Evolutionary conservation across 2,113 vertebrate genomes (phyloP).

Genomic region (Rattus norvegicus): GRCr8 NC_086024.1:19979501-19980000

Average conservation of each 20-base stretch:
- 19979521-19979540: background rate
- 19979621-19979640: background rate
- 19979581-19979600: background rate
- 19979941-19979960: slow-evolving; percentile 14
- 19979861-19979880: background rate
- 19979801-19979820: background rate
- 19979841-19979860: slow-evolving; percentile 19
- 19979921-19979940: background rate
- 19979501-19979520: background rate
- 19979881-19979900: background rate
- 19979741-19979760: background rate
- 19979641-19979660: background rate
- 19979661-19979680: background rate
- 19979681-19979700: background rate
- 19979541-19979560: background rate
- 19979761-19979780: too few species aligned
- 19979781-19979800: background rate
- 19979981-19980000: slow-evolving; percentile 27
- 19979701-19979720: background rate
- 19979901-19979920: background rate
- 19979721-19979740: background rate
- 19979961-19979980: background rate
- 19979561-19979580: background rate
- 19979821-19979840: slow-evolving; percentile 37
- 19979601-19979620: background rate